phyloP scores from a whole-genome alignment of 2,888 invertebrate genomes.

The Notocelia uddmanniana region DNA sequence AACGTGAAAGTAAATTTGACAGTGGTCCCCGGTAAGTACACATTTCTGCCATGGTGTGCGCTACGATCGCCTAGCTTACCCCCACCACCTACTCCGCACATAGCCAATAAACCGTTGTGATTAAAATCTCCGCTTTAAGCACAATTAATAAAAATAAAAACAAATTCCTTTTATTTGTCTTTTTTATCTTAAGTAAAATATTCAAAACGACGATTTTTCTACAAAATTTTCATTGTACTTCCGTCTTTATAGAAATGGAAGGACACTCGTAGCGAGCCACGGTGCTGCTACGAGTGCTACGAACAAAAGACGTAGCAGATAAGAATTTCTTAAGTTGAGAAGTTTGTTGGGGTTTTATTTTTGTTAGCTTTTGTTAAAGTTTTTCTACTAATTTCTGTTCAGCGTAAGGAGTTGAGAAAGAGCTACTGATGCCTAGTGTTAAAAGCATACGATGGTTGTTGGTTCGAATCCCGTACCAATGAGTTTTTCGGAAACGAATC shows the following conservation, averaged over 20 bases:
- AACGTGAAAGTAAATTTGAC: no score
- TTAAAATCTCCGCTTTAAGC: slow-evolving; percentile 25
- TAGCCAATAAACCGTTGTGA: no score
- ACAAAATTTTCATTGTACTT: neutral
- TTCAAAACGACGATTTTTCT: neutral
- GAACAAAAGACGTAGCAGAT: slow-evolving; percentile 31
- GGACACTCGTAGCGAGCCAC: slow-evolving; percentile 16
- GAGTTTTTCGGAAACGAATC: no score
- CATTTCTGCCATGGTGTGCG: no score
- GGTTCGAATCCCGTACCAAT: no score
- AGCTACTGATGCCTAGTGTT: no score
- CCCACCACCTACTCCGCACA: no score
- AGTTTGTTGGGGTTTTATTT: slow-evolving; percentile 25
- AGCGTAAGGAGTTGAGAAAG: neutral
- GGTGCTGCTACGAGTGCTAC: slow-evolving; percentile 22
- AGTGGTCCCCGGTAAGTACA: no score
- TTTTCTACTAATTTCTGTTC: neutral
- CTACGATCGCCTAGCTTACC: no score
- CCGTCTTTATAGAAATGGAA: neutral
- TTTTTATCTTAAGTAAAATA: neutral
- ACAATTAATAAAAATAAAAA: slow-evolving; percentile 34
- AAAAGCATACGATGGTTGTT: no score
- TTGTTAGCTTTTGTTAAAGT: slow-evolving; percentile 3
- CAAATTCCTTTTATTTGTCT: slow-evolving; percentile 20
- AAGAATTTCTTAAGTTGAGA: slow-evolving; percentile 25